phyloP scores from a whole-genome alignment of 2,113 vertebrate species.

The Anseranas semipalmata region DNA sequence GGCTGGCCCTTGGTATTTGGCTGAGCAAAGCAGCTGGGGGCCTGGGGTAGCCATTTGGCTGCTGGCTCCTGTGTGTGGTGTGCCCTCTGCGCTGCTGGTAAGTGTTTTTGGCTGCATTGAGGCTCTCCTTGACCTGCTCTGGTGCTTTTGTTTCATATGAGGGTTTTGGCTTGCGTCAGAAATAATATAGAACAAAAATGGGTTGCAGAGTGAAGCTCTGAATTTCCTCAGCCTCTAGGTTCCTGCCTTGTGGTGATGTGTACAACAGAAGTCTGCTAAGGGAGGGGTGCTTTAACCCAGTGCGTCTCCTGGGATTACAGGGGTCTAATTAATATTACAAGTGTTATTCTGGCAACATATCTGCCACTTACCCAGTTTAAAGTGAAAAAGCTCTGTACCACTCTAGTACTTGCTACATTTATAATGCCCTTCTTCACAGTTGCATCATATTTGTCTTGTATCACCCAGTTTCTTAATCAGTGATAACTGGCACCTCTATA shows the following conservation, averaged over 20 bases:
- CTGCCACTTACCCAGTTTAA: background rate
- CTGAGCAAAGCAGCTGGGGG: background rate
- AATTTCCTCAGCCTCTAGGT: background rate
- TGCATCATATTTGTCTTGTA: background rate
- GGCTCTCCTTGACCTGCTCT: fast-evolving
- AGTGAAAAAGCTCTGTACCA: background rate
- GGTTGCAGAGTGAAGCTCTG: background rate
- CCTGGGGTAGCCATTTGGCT: background rate
- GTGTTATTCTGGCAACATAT: background rate
- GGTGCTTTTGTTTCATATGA: background rate
- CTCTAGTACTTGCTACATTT: background rate
- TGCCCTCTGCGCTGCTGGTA: background rate
- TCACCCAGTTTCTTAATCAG: background rate
- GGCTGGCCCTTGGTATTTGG: background rate
- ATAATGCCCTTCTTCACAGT: background rate
- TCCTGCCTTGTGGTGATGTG: background rate
- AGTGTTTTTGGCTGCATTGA: background rate
- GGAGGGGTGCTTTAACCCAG: background rate
- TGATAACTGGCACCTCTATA: slow-evolving; percentile 15
- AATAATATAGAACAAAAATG: background rate
- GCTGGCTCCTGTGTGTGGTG: fast-evolving
- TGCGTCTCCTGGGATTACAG: background rate
- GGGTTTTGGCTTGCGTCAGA: background rate
- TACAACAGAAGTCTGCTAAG: background rate
- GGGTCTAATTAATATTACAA: background rate